Evolutionary conservation across 1,140 invertebrate species (phyloP), one percentile per base, ranked within the genome.

Genomic region (Caenorhabditis brenneri): DNA sequence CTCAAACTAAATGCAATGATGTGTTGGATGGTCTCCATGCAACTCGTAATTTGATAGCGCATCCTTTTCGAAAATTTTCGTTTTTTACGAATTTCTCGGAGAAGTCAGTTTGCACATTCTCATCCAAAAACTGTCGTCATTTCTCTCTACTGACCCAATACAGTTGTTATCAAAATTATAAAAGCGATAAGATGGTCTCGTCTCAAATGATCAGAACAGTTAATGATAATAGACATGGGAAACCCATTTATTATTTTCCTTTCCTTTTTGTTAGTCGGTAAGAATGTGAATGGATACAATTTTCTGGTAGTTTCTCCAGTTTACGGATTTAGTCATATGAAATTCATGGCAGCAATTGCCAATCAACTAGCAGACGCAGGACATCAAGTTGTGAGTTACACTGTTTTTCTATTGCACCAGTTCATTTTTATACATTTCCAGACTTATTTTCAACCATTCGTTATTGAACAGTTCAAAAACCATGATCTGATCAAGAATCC

Each of bases 401-500:
- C n/a, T n/a, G n/a, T n/a, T n/a, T n/a, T 65, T 36, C 9, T 36
- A 36, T 27, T 36, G 36, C 3, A 65, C 33, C 10, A 19, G 10
- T 65, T 65, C 60, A 10, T n/a, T 19, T 16, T 19, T 4, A n/a
- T 36, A 65, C 16, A 0, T 42, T 24, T 74, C 9, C 65, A 74
- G 65, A 74, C 36, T 1, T 74, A 24, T 46, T 74, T 74, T n/a
- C 65, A 74, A 46, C 65, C 65, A 74, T 74, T 74, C 33, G 65
- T 74, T 42, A 36, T 74, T 16, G 65, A 74, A 42, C 33, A 42
- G 2, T 74, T 42, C n/a, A 16, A 74, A 42, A 42, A 74, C 24
- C 65, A 74, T 74, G 65, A 74, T 74, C 65, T 74, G n/a, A 74
- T 74, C 7, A 74, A 74, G 10, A 74, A 74, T 9, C 22, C 65